Base-by-base conservation (phyloP, 2,888 invertebrate species). In the Ochropleura plecta region DNA sequence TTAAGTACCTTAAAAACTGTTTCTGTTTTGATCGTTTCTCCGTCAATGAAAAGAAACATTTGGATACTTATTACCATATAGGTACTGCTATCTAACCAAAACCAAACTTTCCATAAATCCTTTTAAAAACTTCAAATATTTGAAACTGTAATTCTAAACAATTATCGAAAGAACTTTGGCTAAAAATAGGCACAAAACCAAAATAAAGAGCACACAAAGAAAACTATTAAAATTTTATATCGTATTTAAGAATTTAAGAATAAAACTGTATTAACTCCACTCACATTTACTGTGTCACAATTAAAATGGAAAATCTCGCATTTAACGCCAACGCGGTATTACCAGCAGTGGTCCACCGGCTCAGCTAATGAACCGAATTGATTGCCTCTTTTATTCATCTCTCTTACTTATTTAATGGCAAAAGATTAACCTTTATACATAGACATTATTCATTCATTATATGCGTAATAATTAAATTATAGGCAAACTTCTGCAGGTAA, bases 321-420 rank as follows among this genome's bases (percentile, higher is more conserved):
- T 70, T 75, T 74, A 48, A 84, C 82, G 68, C 79, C 64, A 57
- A 74, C 78, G 71, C 69, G 10, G 68, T 67, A 67, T 81, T 70
- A 82, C 62, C 42, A 46, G 44, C 49, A 46, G 42, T 49, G 68
- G 67, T 46, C 65, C 65, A 66, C 42, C 70, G 62, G 55, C 63
- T 76, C 74, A 83, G 82, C 81, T 87, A 90, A 90, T 90, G 86
- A 88, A 87, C 78, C 62, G 82, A 86, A 88, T 84, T 85, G 86
- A 89, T 90, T 87, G 79, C 86, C 84, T 85, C 87, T 89, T 88
- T 89, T 84, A 90, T 89, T 90, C 84, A 88, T 88, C 85, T 86
- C 85, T 85, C 81, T 86, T 79, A 80, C 82, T 84, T 73, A 83
- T 86, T 88, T 86, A 88, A 88, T 89, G 80, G 86, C 78, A 83